Percentiles rank a stretch among this genome's conserved stretches.
Evolutionary conservation across 53 echinoderm and acorn worm genomes (phyloP).

Genomic region (Astropecten irregularis): DNA sequence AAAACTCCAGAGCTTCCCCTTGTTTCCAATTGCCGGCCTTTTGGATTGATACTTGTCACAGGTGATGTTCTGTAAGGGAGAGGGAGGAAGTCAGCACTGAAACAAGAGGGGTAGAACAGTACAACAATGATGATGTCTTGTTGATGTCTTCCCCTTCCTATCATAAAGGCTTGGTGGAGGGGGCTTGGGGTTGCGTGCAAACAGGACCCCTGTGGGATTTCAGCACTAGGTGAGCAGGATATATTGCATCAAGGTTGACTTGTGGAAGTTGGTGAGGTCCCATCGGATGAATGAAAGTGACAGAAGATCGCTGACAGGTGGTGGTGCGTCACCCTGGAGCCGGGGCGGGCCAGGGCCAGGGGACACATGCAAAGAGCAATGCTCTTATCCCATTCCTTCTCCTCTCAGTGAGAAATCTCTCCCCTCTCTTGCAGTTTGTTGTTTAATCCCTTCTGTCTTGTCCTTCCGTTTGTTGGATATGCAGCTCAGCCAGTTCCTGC

Average conservation of each 20-base stretch:
- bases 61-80: slow-evolving; percentile 9
- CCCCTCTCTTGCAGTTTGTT: slow-evolving; percentile 10
- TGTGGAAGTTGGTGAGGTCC: slow-evolving; percentile 46
- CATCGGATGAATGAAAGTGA: slow-evolving; percentile 38
- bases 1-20: slow-evolving; percentile 15
- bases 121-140: slow-evolving; percentile 24
- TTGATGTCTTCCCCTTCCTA: background rate
- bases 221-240: slow-evolving; percentile 50
- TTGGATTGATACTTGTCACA: slow-evolving; percentile 30
- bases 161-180: background rate
- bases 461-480: background rate
- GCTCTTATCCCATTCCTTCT: background rate
- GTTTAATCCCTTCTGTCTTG: slow-evolving; percentile 2
- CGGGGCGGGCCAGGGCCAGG: too few species aligned
- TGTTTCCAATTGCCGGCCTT: slow-evolving; percentile 28
- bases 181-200: slow-evolving; percentile 40
- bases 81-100: too few species aligned
- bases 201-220: slow-evolving; percentile 45
- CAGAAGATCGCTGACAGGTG: slow-evolving; percentile 54
- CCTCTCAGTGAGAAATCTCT: slow-evolving; percentile 8
- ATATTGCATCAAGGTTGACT: slow-evolving; percentile 57
- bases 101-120: background rate
- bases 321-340: slow-evolving; percentile 44
- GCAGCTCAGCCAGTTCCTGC: too few species aligned
- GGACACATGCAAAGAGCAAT: background rate